Conservation (phyloP, 1,140 invertebrate genomes). For the Drosophila teissieri region DNA sequence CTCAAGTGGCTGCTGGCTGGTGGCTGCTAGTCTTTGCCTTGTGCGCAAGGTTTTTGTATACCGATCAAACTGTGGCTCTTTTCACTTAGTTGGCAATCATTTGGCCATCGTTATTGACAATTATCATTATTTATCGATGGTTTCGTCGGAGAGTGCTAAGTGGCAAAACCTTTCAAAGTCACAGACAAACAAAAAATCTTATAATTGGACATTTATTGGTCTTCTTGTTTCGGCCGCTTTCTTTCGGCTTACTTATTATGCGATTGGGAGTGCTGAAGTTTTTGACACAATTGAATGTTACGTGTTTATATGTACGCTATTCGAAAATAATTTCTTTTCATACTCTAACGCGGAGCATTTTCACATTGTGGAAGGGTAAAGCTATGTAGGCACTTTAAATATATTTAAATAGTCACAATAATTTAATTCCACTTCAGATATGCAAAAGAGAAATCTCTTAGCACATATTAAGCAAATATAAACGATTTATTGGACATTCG, state of each 20-base stretch:
- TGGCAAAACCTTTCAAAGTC: conserved; percentile 33
- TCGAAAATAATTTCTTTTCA: conserved; percentile 45
- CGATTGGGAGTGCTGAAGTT: conserved; percentile 35
- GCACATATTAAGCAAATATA: not conserved
- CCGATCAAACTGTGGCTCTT: conserved; percentile 3
- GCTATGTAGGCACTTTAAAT: not conserved
- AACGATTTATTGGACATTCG: conserved; percentile 10
- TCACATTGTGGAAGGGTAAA: not conserved
- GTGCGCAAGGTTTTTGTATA: conserved; percentile 1
- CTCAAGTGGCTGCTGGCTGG: conserved; percentile 18
- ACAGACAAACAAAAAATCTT: conserved; percentile 23
- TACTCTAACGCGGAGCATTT: not conserved
- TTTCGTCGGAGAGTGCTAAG: conserved; percentile 24
- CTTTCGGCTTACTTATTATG: conserved; percentile 55
- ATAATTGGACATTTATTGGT: conserved; percentile 50
- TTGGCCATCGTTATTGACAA: conserved; percentile 25
- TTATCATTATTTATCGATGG: conserved; percentile 31
- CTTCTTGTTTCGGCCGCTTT: conserved; percentile 47
- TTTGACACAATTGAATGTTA: conserved; percentile 69
- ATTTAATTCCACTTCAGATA: not conserved
- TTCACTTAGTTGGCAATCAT: conserved; percentile 31
- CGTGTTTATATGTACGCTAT: conserved; percentile 63
- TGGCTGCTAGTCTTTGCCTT: conserved; percentile 17
- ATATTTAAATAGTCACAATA: not conserved
- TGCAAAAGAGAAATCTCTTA: not conserved